Evolutionary conservation across 2,888 invertebrate genomes (phyloP).

Genomic region (Adineta ricciae): DNA sequence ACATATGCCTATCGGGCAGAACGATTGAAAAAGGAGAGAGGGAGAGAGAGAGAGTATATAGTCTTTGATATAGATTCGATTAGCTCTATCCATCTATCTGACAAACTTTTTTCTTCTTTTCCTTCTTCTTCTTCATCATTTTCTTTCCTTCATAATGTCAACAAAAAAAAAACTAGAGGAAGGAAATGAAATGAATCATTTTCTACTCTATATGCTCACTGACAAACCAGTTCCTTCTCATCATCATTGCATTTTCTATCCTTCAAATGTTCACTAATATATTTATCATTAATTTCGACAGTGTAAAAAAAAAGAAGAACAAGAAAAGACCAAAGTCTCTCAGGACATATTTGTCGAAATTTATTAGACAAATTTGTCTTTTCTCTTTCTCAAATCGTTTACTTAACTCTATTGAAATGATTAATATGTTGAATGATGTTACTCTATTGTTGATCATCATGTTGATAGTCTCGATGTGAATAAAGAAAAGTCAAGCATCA

Average conservation of each 20-base stretch:
- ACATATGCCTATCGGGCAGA: background rate
- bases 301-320: background rate
- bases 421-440: background rate
- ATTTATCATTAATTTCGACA: constrained; percentile 5
- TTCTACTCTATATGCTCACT: background rate
- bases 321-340: background rate
- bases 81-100: constrained; percentile 2
- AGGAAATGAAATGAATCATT: constrained; percentile 13
- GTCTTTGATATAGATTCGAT: constrained; percentile 13
- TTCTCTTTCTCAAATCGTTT: background rate
- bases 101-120: constrained; percentile 15
- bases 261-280: background rate
- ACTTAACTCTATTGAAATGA: background rate
- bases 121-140: background rate
- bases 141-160: background rate
- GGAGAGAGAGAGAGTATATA: background rate
- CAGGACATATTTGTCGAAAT: background rate
- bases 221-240: background rate
- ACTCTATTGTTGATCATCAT: background rate
- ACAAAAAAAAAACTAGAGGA: background rate
- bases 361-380: background rate
- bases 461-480: background rate
- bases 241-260: background rate
- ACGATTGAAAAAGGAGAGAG: background rate
- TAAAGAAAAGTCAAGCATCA: background rate